phyloP scores from a whole-genome alignment of 2,888 invertebrate species.

The Lasioglossum pauxillum region DNA sequence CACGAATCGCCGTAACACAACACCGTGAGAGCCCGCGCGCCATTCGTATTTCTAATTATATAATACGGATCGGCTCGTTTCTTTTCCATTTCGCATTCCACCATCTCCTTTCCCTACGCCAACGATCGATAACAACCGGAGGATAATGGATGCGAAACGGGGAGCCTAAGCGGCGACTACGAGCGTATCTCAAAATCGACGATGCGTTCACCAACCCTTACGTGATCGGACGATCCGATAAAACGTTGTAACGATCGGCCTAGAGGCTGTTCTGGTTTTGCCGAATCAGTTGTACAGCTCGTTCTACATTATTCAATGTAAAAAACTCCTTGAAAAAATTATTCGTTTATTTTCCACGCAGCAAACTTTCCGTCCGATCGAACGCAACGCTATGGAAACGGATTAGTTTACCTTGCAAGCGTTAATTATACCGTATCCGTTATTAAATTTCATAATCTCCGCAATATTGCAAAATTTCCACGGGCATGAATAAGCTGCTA shows the following conservation, averaged over 20 bases:
- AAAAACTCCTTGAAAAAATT: not conserved
- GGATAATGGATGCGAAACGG: slow-evolving; percentile 2
- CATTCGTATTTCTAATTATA: slow-evolving; percentile 26
- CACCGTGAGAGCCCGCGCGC: not conserved
- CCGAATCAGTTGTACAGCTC: not conserved
- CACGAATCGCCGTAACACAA: slow-evolving; percentile 11
- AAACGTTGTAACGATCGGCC: not conserved
- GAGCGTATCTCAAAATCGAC: not conserved
- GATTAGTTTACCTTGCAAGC: not conserved
- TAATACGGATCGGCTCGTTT: not conserved
- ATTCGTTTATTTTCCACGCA: not conserved
- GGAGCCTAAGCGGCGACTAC: not conserved
- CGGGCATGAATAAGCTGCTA: not conserved
- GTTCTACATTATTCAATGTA: not conserved
- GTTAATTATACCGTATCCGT: not conserved
- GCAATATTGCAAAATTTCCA: not conserved
- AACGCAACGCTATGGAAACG: not conserved
- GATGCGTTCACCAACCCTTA: not conserved
- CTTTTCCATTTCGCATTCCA: slow-evolving; percentile 3
- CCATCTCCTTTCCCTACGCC: slow-evolving; percentile 12
- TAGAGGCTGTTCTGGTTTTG: not conserved
- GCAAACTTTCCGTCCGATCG: not conserved
- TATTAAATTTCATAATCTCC: not conserved
- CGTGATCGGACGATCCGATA: not conserved
- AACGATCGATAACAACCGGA: slow-evolving; percentile 3